A percentile compares a stretch with the other conserved stretches of the same genome.
phyloP scores from a whole-genome alignment of 2,888 invertebrate species.

The Lithodes maja region DNA sequence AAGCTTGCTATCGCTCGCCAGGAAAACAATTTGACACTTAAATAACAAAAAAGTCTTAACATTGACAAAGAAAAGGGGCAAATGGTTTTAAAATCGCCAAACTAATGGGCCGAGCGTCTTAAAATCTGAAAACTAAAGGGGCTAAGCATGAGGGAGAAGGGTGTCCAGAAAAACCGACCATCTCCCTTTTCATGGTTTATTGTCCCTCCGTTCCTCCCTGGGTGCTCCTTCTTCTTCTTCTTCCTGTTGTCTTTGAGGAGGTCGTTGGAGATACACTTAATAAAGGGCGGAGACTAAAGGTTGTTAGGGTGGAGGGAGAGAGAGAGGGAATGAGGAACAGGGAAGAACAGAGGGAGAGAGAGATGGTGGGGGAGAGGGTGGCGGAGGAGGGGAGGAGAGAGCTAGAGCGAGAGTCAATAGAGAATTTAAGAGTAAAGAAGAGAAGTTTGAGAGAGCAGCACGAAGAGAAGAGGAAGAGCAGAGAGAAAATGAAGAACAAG shows the following conservation, averaged over 20 bases:
- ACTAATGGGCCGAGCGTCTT: no score
- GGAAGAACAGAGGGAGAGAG: constrained; percentile 30
- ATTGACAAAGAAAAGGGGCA: no score
- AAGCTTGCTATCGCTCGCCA: no score
- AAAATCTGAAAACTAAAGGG: no score
- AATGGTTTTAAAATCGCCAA: no score
- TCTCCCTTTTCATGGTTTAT: no score
- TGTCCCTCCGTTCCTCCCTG: not conserved
- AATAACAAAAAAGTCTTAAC: no score
- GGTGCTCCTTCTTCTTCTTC: not conserved
- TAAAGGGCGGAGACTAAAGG: not conserved
- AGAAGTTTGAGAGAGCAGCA: not conserved
- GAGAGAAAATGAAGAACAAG: not conserved
- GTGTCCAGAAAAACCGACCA: no score
- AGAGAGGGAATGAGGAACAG: constrained; percentile 15
- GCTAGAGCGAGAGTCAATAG: not conserved
- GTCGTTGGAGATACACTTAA: constrained; percentile 5
- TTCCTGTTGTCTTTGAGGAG: constrained; percentile 15
- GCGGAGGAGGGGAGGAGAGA: not conserved
- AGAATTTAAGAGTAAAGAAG: not conserved
- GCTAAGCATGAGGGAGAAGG: no score
- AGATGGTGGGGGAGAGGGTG: constrained; percentile 9
- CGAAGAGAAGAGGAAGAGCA: constrained; percentile 16
- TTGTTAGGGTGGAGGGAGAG: not conserved
- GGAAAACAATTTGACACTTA: no score